phyloP scores from a whole-genome alignment of 2,113 vertebrate species.

The Heptranchias perlo region DNA sequence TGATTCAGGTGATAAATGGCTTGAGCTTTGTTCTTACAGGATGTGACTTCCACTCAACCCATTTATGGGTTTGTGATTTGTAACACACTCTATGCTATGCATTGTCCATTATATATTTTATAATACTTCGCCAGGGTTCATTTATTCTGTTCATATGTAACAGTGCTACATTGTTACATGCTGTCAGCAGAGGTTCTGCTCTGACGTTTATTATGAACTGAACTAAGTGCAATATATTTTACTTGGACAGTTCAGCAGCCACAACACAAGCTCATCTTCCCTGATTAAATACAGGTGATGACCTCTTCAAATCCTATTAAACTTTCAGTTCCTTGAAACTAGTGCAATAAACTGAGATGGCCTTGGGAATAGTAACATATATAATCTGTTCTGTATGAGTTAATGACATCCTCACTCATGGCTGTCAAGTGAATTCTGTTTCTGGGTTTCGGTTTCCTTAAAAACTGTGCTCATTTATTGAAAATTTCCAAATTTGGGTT shows the following conservation, averaged over 20 bases:
- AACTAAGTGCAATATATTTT: neutral
- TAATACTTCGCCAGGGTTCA: neutral
- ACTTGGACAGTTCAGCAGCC: neutral
- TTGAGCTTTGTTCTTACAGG: neutral
- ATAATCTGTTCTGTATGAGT: neutral
- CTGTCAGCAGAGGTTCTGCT: neutral
- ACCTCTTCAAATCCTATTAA: neutral
- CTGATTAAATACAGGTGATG: neutral
- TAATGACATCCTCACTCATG: neutral
- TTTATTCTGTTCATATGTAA: neutral
- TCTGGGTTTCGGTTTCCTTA: neutral
- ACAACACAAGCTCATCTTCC: neutral
- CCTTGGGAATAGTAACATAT: neutral
- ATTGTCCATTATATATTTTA: neutral
- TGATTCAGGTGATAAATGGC: neutral
- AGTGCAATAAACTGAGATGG: neutral
- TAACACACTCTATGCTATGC: neutral
- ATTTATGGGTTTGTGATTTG: neutral
- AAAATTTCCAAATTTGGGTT: too few species aligned
- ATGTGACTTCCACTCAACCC: neutral
- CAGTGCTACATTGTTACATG: neutral
- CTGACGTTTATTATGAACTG: neutral
- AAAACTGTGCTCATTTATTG: neutral
- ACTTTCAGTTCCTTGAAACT: neutral
- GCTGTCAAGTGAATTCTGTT: neutral